Base-by-base conservation (phyloP, 2,113 vertebrate species). In the Merops nubicus region DNA sequence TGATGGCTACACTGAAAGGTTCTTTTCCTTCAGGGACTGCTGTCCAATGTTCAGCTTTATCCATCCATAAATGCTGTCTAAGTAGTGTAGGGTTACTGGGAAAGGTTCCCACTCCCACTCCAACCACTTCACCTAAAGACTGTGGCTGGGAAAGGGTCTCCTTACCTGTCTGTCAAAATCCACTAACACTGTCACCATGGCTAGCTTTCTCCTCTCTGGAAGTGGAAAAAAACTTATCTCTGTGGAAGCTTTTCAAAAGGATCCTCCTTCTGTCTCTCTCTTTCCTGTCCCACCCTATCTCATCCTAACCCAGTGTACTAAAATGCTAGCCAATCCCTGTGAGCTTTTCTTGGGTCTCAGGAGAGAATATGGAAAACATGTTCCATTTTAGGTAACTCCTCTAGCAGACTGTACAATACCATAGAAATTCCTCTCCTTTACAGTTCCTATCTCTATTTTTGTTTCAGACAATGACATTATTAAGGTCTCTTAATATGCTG, bases 1-100 rank as follows among this genome's bases (percentile, higher is more conserved):
- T 98, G 97, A 98, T 91, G 96, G 91, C 95, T 96, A 94, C 96
- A 97, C 68, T 98, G 97, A 98, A 98, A 97, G 96, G 93, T 97
- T 96, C 97, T 96, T 97, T 98, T 97, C 97, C 97, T 97, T 96
- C 89, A n/a, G 97, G 93, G 97, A 97, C 93, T 96, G 96, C 97
- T 98, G 96, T 92, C 97, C 93, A 96, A 62, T 97, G 95, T 96
- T 96, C 88, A 76, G 70, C 73, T 94, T 96, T 94, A 97, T 90
- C 90, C 64, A 0, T 94, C 64, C 82, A 91, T 96, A 97, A 96
- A 95, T 94, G 95, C 85, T 76, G 89, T 56, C 72, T 94, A 77
- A 94, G 87, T 92, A 96, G 75, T 54, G 48, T 84, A 95, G 80
- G 77, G 83, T 89, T 13, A 0, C 94, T 91, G 69, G 53, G 72